Evolutionary conservation across 2,113 vertebrate genomes (phyloP), one percentile per base, ranked within the genome.

Genomic region (Trachemys scripta): DNA sequence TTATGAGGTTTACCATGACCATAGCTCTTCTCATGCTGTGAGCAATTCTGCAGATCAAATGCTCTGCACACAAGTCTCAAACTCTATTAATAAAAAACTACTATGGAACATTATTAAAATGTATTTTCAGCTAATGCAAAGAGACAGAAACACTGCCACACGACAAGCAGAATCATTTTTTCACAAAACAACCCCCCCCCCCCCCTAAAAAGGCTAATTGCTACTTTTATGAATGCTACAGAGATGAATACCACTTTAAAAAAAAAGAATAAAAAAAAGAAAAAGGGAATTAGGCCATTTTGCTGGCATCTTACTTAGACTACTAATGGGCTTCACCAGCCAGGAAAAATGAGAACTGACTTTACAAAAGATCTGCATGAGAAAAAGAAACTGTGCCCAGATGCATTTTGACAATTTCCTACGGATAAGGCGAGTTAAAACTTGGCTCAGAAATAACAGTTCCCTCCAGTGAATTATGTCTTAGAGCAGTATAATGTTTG

Each of bases 321-420:
- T 97, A 16, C 53, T 97, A 97, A 98, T 97, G 90, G 97, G 84
- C 72, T 95, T 95, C 88, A 69, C 54, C 75, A 93, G 86, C 54
- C 75, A 94, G 92, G 94, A 97, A 96, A 96, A 96, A 95, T 84
- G 90, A 96, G 85, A 92, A 87, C 84, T 86, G 83, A 80, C 96
- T 97, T 97, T 96, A 97, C 50, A 91, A 96, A 97, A 96, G 87
- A 92, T 89, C 62, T 80, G n/a, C 53, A 90, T 75, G 42, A 92
- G 89, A 80, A 84, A 96, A 96, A 94, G 51, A 95, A 97, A 78
- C 53, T 35, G 10, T 0, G 0, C 2, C 24, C 12, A 94, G 95
- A 96, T 91, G 12, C 90, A 94, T 96, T 96, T 93, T 96, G 95
- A 97, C 83, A 94, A 87, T 96, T 97, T 97, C 62, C 83, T 96